Percentiles rank a stretch among this genome's conserved stretches.
Conservation (phyloP, 1,140 invertebrate genomes). For the Papilio polytes region DNA sequence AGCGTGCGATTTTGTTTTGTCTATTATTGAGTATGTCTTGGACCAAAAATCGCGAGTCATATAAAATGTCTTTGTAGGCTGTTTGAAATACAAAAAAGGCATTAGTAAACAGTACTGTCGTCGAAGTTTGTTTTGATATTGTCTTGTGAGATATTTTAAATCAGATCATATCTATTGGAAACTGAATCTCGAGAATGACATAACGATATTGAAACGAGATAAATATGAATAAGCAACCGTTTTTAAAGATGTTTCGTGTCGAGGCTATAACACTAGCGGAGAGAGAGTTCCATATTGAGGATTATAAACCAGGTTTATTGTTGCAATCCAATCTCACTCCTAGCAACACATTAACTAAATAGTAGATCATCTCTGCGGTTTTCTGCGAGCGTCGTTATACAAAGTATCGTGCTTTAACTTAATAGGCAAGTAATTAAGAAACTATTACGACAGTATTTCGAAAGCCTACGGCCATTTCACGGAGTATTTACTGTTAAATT, state of each 20-base stretch:
- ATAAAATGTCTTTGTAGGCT: no score
- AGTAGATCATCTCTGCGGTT: slow-evolving; percentile 38
- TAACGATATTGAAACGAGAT: slow-evolving; percentile 5
- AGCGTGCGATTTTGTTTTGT: no score
- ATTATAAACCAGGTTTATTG: slow-evolving; percentile 73
- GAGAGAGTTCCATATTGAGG: slow-evolving; percentile 58
- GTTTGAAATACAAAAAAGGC: no score
- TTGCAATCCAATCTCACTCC: slow-evolving; percentile 54
- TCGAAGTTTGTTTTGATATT: no score
- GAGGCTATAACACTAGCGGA: slow-evolving; percentile 35
- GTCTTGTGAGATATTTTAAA: background rate
- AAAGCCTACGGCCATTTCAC: slow-evolving; percentile 33
- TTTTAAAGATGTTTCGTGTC: slow-evolving; percentile 42
- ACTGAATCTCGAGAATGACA: background rate
- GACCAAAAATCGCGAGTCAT: no score
- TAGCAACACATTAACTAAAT: slow-evolving; percentile 58
- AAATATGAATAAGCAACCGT: background rate
- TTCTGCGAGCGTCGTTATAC: slow-evolving; percentile 11
- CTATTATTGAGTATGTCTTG: no score
- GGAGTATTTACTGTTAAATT: slow-evolving; percentile 34
- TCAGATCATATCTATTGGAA: background rate
- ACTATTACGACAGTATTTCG: slow-evolving; percentile 36
- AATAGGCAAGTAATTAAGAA: slow-evolving; percentile 38
- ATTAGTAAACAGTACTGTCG: no score
- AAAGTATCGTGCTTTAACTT: slow-evolving; percentile 25